Evolutionary conservation across 2,888 invertebrate genomes (phyloP).

Genomic region (Belgica antarctica): DNA sequence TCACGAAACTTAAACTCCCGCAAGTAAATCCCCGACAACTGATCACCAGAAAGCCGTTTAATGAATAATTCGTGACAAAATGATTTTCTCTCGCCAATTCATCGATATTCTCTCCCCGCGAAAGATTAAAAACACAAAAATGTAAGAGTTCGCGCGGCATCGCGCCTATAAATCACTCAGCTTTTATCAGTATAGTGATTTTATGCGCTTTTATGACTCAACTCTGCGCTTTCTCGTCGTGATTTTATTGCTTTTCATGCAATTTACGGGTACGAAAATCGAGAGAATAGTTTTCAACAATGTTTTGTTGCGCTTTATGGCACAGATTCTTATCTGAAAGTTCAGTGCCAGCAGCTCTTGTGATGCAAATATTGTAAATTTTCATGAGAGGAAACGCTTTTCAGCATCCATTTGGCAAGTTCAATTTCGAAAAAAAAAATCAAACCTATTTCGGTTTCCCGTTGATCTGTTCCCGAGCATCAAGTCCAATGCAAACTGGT

Average conservation of each 20-base stretch:
- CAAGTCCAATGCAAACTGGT: neutral
- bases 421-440: too few relatives aligned
- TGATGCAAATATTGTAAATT: too few relatives aligned
- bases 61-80: constrained; percentile 31
- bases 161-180: constrained; percentile 21
- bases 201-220: constrained; percentile 14
- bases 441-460: too few relatives aligned
- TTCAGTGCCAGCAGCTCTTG: neutral
- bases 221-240: neutral
- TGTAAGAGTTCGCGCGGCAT: neutral
- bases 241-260: neutral
- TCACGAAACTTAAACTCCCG: neutral
- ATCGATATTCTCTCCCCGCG: too few relatives aligned
- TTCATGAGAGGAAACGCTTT: too few relatives aligned
- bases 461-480: neutral
- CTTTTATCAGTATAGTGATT: constrained; percentile 23
- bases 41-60: neutral
- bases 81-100: neutral
- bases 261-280: neutral
- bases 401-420: too few relatives aligned
- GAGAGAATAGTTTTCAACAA: constrained; percentile 18
- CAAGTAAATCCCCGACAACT: neutral
- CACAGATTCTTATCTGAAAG: neutral
- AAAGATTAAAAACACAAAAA: too few relatives aligned
- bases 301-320: neutral